These are phyloP conservation scores for Apotomis capreana DNA, from an alignment of 2,888 invertebrate genomes.

Conservation along the genomic window DNA sequence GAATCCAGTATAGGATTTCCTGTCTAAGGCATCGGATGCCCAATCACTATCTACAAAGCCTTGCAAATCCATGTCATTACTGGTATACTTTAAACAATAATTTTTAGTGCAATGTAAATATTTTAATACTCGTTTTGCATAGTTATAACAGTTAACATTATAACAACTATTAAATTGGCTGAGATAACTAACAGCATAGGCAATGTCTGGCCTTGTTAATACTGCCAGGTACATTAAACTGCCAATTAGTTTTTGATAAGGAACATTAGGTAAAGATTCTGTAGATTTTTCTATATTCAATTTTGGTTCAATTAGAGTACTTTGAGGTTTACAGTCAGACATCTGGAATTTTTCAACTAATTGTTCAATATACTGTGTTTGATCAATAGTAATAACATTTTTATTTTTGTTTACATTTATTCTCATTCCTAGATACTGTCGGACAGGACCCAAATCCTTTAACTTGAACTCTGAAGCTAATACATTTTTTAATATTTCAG, in stretches of 20 bases:
- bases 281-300: too few relatives aligned
- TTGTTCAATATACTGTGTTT: too few relatives aligned
- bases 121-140: background rate
- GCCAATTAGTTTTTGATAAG: conserved; percentile 19
- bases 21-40: conserved; percentile 9
- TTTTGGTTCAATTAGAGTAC: too few relatives aligned
- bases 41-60: conserved; percentile 26
- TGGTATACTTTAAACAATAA: too few relatives aligned
- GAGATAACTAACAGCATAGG: background rate
- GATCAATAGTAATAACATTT: too few relatives aligned
- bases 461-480: background rate
- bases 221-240: conserved; percentile 22
- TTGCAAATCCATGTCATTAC: background rate
- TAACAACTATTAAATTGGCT: conserved; percentile 23
- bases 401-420: conserved; percentile 6
- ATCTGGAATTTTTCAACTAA: too few relatives aligned
- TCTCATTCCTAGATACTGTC: background rate
- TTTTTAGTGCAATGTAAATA: too few relatives aligned
- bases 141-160: conserved; percentile 1
- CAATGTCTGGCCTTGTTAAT: background rate
- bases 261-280: background rate
- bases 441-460: background rate
- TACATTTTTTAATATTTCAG: background rate
- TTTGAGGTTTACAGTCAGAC: too few relatives aligned
- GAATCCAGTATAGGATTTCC: conserved; percentile 19